Base-by-base conservation (phyloP, 1,140 invertebrate species). In the Saccostrea glomerata region DNA sequence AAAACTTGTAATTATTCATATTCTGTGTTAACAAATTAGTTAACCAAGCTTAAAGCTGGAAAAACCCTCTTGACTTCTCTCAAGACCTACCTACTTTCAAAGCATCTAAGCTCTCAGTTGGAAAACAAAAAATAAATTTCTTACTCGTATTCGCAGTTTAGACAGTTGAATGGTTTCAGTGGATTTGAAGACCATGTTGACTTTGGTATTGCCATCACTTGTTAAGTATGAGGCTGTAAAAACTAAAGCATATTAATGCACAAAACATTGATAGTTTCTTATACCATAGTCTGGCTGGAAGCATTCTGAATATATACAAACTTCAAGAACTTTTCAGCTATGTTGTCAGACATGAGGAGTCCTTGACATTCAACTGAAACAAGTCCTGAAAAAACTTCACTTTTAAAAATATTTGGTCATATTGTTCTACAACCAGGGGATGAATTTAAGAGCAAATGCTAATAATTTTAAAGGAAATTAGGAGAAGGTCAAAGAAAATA, bases 161-260 rank as follows among this genome's bases (percentile, higher is more conserved):
- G 93, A 93, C 7, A 95, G 47, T 85, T 94, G 93, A 30, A 94
- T 87, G 73, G 90, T 91, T 30, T 94, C 93, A 60, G 90, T 84
- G 83, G 90, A 90, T 86, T 94, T 94, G 88, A 95, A 95, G 77
- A 95, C 90, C 92, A 95, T 93, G 90, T 94, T 94, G 54, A 94
- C 92, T 55, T 92, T 93, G 7, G 92, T 94, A 63, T 92, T 92
- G 9, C 94, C 94, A 85, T 94, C 93, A 30, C 91, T 93, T 54
- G 93, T 93, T 25, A 92, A 36, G 86, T 94, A 95, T 54, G 86
- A 84, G 12, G 90, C 94, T 95, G 89, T 55, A 92, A 92, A 60
- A 25, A 83, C 70, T 77, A 77, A 77, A 77, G 70, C 70, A 77
- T 77, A 77, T 77, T 77, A 77, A 88, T 77, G 25, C 7, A 77